Evolutionary conservation across 2,888 invertebrate species (phyloP).

Genomic region (Ditula angustiorana): DNA sequence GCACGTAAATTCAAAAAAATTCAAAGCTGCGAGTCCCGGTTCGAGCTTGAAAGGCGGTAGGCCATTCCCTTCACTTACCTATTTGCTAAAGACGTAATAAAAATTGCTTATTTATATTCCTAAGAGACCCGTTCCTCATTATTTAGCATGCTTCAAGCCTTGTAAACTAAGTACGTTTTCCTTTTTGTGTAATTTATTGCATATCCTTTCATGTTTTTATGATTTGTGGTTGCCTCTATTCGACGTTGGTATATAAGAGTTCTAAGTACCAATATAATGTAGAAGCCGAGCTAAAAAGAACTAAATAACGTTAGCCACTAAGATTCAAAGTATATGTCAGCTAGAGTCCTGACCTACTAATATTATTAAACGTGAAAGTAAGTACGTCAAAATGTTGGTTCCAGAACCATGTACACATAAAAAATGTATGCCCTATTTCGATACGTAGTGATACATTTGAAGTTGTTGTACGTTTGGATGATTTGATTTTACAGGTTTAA

Average conservation of each 20-base stretch:
- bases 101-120: not conserved
- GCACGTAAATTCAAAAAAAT: not conserved
- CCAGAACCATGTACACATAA: too few species aligned
- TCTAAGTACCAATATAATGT: not conserved
- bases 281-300: not conserved
- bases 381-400: too few species aligned
- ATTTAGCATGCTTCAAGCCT: slow-evolving; percentile 4
- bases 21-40: not conserved
- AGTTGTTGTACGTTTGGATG: too few species aligned
- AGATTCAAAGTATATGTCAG: too few species aligned
- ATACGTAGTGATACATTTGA: too few species aligned
- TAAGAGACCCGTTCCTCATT: slow-evolving; percentile 2
- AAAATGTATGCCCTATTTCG: too few species aligned
- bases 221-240: not conserved
- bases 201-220: slow-evolving; percentile 1
- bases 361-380: too few species aligned
- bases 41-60: not conserved
- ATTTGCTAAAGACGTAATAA: slow-evolving; percentile 6
- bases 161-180: slow-evolving; percentile 6
- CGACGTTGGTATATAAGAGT: not conserved
- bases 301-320: not conserved
- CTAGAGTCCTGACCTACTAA: too few species aligned
- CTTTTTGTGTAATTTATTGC: slow-evolving; percentile 6
- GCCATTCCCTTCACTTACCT: not conserved
- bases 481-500: too few species aligned